Evolutionary conservation across 2,797 vertebrate species (phyloP).

Genomic region (Dendrocincla tyrannina): DNA sequence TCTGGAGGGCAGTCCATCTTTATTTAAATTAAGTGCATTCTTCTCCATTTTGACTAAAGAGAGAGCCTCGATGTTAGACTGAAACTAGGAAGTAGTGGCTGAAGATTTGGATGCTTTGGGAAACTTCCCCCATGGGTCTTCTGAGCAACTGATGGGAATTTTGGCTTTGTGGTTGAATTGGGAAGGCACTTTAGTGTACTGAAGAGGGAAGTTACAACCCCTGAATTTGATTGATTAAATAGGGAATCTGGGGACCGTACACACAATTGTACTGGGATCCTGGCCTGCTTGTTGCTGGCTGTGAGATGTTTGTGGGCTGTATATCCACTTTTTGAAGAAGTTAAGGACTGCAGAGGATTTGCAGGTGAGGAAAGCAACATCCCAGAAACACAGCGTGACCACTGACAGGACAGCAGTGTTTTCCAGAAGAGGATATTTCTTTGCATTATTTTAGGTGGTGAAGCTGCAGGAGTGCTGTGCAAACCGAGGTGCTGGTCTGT

Average conservation of each 20-base stretch:
- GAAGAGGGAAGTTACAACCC: not conserved
- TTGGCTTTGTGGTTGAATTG: not conserved
- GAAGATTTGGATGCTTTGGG: not conserved
- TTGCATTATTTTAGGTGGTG: not conserved
- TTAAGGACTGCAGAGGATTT: not conserved
- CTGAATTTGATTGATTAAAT: not conserved
- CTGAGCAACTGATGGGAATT: not conserved
- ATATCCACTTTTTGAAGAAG: not conserved
- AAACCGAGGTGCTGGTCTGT: not conserved
- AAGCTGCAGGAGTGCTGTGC: not conserved
- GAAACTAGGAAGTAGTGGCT: not conserved
- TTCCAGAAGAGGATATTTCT: not conserved
- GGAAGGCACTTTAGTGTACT: not conserved
- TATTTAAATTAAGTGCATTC: not conserved
- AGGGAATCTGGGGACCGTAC: accelerated
- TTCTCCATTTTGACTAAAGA: not conserved
- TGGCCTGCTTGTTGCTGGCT: not conserved
- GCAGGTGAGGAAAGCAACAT: not conserved
- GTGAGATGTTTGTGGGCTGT: not conserved
- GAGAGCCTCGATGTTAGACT: not conserved
- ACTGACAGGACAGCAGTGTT: not conserved
- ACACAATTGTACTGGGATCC: not conserved
- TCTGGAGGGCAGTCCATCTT: not conserved
- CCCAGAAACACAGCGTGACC: not conserved
- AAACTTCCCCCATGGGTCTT: not conserved